phyloP scores from a whole-genome alignment of 2,888 invertebrate species.

The Cordylochernes scorpioides region DNA sequence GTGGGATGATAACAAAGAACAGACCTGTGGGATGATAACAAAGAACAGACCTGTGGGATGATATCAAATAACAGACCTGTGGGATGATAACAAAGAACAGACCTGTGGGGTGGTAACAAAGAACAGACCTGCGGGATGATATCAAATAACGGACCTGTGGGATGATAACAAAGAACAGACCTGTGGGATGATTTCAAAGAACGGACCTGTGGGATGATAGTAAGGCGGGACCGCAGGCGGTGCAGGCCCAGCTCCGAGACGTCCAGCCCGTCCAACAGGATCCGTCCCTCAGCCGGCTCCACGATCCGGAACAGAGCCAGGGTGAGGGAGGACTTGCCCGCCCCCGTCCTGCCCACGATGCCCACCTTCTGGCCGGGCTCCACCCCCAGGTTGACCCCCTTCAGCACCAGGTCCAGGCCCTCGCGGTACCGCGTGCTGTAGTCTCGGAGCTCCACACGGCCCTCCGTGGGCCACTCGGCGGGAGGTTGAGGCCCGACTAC shows the following conservation, averaged over 20 bases:
- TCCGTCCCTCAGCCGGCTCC: conserved; percentile 17
- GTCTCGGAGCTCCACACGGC: conserved; percentile 47
- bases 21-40: too few species aligned
- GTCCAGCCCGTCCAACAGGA: conserved; percentile 19
- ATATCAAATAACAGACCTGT: too few species aligned
- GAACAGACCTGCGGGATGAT: too few species aligned
- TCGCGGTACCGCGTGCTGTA: conserved; percentile 61
- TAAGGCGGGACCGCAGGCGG: conserved; percentile 18
- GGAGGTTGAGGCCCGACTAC: conserved; percentile 28
- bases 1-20: too few species aligned
- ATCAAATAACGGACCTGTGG: too few species aligned
- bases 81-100: too few species aligned
- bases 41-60: too few species aligned
- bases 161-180: too few species aligned
- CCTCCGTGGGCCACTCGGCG: conserved; percentile 51
- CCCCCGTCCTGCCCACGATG: conserved; percentile 10
- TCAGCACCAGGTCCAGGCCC: conserved; percentile 56
- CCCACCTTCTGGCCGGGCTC: conserved; percentile 46
- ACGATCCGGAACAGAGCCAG: conserved; percentile 19
- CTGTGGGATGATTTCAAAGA: too few species aligned
- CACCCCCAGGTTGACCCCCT: conserved; percentile 45
- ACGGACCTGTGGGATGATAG: conserved; percentile 21
- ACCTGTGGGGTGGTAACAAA: too few species aligned
- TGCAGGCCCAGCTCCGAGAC: conserved; percentile 20
- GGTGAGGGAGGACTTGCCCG: conserved; percentile 19